Percentiles rank a stretch among this genome's conserved stretches.
Evolutionary conservation across 2,888 invertebrate species (phyloP).

Genomic region (Orgyia antiqua): DNA sequence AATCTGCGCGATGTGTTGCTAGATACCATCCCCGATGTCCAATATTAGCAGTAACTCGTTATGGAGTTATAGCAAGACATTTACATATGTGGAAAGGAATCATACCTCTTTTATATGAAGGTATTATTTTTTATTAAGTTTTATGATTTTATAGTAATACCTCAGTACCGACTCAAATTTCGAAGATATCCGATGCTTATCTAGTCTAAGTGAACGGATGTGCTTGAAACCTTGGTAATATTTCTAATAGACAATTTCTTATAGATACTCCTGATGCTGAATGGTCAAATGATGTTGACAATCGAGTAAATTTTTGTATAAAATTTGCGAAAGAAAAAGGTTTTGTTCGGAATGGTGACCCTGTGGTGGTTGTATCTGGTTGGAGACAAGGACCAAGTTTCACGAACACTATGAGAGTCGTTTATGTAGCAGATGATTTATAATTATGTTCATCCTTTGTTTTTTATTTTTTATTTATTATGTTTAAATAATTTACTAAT

Average conservation of each 20-base stretch:
- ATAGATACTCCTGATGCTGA: slow-evolving; percentile 60
- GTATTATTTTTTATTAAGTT: no score
- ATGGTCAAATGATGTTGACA: slow-evolving; percentile 80
- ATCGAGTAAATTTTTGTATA: slow-evolving; percentile 76
- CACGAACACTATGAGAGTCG: slow-evolving; percentile 83
- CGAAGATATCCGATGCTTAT: no score
- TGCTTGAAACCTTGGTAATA: no score
- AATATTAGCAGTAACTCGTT: slow-evolving; percentile 82
- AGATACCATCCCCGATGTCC: slow-evolving; percentile 85
- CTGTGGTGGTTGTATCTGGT: slow-evolving; percentile 84
- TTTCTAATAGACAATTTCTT: slow-evolving; percentile 7
- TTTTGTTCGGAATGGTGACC: slow-evolving; percentile 83
- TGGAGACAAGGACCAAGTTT: slow-evolving; percentile 83
- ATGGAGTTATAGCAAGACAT: slow-evolving; percentile 78
- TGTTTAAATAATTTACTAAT: no score
- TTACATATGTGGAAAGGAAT: slow-evolving; percentile 83
- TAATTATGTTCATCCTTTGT: not conserved
- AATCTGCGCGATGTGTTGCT: slow-evolving; percentile 81
- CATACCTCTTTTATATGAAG: slow-evolving; percentile 81
- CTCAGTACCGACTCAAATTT: no score
- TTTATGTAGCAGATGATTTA: slow-evolving; percentile 54
- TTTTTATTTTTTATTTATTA: not conserved
- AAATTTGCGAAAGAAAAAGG: slow-evolving; percentile 80
- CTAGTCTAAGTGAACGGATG: no score
- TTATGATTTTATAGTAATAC: no score